These are phyloP conservation scores for Trogon surrucura DNA, from an alignment of 2,113 vertebrate genomes.

Conservation along the genomic window DNA sequence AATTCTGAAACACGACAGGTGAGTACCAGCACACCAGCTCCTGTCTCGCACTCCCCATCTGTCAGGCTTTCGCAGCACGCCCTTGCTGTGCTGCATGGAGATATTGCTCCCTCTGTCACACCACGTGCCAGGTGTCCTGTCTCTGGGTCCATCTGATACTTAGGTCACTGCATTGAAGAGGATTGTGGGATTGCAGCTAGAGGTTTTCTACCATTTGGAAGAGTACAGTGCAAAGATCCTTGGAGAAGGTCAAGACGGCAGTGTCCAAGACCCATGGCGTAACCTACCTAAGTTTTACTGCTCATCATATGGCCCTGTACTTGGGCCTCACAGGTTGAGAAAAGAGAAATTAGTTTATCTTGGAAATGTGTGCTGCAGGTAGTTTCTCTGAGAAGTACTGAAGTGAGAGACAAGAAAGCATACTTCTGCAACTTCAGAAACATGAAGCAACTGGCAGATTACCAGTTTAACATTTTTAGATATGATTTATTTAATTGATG, in stretches of 20 bases:
- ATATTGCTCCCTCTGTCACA: rapidly evolving
- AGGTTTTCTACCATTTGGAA: neutral
- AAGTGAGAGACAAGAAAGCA: neutral
- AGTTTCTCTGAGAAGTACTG: neutral
- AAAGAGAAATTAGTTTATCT: neutral
- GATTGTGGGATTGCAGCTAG: rapidly evolving
- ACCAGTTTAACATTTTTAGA: neutral
- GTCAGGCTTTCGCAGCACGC: neutral
- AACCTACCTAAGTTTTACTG: neutral
- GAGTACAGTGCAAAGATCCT: neutral
- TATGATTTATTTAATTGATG: neutral
- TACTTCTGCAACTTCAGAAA: neutral
- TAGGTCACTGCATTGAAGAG: neutral
- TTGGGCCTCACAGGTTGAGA: neutral
- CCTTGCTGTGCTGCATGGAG: neutral
- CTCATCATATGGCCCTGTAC: neutral
- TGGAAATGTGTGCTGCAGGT: neutral
- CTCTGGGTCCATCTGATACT: rapidly evolving
- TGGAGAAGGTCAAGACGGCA: neutral
- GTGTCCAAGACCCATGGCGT: neutral
- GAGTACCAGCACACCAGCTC: neutral
- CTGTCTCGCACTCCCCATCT: neutral
- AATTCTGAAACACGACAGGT: neutral
- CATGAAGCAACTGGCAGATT: neutral
- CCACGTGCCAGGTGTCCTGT: rapidly evolving